phyloP scores from a whole-genome alignment of 2,888 invertebrate species.

The Synanthedon vespiformis region DNA sequence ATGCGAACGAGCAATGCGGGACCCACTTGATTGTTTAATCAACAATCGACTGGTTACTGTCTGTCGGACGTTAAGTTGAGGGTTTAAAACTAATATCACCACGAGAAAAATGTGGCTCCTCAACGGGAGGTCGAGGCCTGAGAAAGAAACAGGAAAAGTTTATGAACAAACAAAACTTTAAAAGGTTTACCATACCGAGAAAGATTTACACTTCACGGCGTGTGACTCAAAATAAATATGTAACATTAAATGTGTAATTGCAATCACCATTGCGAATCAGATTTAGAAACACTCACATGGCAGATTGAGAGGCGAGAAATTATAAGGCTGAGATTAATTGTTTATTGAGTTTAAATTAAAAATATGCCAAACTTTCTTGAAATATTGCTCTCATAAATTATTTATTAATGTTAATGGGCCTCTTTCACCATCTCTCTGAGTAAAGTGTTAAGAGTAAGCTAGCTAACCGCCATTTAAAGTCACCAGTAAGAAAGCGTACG shows the following conservation, averaged over 20 bases:
- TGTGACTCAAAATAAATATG: constrained; percentile 14
- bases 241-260: constrained; percentile 10
- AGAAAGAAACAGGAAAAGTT: constrained; percentile 22
- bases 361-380: not conserved
- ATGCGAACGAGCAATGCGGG: constrained; percentile 56
- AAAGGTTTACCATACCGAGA: constrained; percentile 11
- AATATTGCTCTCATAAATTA: too few species aligned
- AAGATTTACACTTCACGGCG: constrained; percentile 15
- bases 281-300: not conserved
- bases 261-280: constrained; percentile 20
- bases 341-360: not conserved
- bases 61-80: constrained; percentile 29
- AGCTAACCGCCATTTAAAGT: too few species aligned
- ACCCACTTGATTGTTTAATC: constrained; percentile 53
- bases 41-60: constrained; percentile 44
- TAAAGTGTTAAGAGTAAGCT: too few species aligned
- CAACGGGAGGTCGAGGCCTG: constrained; percentile 28
- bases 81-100: constrained; percentile 36
- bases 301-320: not conserved
- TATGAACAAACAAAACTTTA: constrained; percentile 16
- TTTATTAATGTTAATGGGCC: too few species aligned
- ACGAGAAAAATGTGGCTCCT: constrained; percentile 21
- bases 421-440: too few species aligned
- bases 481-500: too few species aligned
- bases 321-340: not conserved